phyloP scores from a whole-genome alignment of 2,113 vertebrate genomes.

The Oceanites oceanicus region DNA sequence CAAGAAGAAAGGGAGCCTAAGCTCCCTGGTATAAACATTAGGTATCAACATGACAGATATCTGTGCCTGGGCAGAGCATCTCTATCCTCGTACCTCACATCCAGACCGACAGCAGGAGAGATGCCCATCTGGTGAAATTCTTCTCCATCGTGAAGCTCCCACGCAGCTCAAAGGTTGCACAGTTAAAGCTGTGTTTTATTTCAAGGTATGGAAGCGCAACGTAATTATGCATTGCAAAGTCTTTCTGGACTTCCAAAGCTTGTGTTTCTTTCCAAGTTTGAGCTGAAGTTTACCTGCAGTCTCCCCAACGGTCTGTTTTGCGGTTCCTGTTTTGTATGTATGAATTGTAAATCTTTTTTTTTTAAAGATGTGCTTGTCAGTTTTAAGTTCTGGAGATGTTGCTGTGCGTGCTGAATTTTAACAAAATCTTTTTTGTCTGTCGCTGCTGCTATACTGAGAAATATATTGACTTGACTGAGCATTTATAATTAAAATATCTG shows the following conservation, averaged over 20 bases:
- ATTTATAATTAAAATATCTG: slow-evolving; percentile 9
- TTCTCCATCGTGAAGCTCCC: background rate
- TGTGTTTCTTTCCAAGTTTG: background rate
- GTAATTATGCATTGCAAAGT: accelerated
- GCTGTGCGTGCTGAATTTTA: background rate
- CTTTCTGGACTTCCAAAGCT: background rate
- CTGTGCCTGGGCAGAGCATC: background rate
- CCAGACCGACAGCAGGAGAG: accelerated
- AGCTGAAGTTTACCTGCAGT: background rate
- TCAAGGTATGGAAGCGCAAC: background rate
- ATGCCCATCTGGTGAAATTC: background rate
- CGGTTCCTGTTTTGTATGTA: background rate
- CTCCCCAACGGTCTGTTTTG: background rate
- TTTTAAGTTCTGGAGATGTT: background rate
- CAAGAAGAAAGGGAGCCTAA: background rate
- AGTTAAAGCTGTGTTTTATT: background rate
- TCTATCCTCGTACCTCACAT: background rate
- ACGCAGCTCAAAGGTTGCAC: background rate
- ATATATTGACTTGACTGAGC: background rate
- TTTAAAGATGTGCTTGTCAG: background rate
- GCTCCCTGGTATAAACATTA: background rate
- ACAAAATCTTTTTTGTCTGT: background rate
- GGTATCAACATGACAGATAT: background rate
- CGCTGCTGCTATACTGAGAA: background rate
- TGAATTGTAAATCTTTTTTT: background rate